phyloP scores from a whole-genome alignment of 2,888 invertebrate genomes.

The Pomacea canaliculata region DNA sequence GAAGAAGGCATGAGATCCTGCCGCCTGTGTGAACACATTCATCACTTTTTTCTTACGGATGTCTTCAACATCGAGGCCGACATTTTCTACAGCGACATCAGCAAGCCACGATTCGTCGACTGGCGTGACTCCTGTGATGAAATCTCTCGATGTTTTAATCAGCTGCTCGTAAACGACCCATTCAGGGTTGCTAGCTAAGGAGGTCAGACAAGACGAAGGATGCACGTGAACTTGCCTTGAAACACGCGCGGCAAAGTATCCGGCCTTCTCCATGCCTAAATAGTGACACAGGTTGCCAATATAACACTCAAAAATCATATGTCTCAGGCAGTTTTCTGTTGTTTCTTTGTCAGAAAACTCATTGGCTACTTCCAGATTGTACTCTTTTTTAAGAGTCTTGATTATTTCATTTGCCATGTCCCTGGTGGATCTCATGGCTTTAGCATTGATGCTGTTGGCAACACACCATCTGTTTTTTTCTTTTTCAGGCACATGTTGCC shows the following conservation, averaged over 20 bases:
- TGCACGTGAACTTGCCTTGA: slow-evolving; percentile 49
- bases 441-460: slow-evolving; percentile 64
- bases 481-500: slow-evolving; percentile 50
- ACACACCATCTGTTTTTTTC: slow-evolving; percentile 59
- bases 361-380: slow-evolving; percentile 34
- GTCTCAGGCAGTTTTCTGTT: slow-evolving; percentile 37
- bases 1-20: slow-evolving; percentile 42
- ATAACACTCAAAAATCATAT: slow-evolving; percentile 50
- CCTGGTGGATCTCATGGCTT: slow-evolving; percentile 54
- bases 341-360: slow-evolving; percentile 33
- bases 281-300: slow-evolving; percentile 49
- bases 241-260: slow-evolving; percentile 45
- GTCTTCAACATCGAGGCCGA: slow-evolving; percentile 32
- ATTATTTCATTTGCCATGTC: slow-evolving; percentile 52
- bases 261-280: slow-evolving; percentile 54
- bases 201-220: slow-evolving; percentile 54
- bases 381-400: slow-evolving; percentile 43
- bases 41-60: slow-evolving; percentile 36
- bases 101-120: slow-evolving; percentile 46
- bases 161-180: slow-evolving; percentile 58
- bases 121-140: slow-evolving; percentile 53
- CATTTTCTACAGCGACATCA: slow-evolving; percentile 23
- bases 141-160: slow-evolving; percentile 52
- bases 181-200: slow-evolving; percentile 47
- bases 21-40: slow-evolving; percentile 32